Evolutionary conservation across 2,888 invertebrate species (phyloP), one percentile per base, ranked within the genome.

Genomic region (Gryllus longicercus): DNA sequence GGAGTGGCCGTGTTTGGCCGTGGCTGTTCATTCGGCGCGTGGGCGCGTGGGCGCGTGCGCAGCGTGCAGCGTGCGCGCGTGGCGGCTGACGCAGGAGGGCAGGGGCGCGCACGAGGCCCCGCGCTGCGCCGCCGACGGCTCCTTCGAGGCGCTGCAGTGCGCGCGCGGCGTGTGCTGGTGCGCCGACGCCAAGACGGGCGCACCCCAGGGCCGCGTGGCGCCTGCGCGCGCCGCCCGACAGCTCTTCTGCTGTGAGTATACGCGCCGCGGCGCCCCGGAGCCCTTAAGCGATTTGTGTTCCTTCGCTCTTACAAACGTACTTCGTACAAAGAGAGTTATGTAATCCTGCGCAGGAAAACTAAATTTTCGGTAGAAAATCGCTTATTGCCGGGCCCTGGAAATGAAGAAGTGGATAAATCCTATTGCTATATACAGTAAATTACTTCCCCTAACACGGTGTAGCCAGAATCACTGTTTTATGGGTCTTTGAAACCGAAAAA

Each of bases 241-340:
- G 14, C 63, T 63, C n/a, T 0, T n/a, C 8, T 63, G 63, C 63
- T 63, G 63, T 63, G 8, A 63, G 63, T 63, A 63, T n/a, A n/a
- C n/a, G n/a, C 8, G 63, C 0, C 14, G 63, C 63, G 38, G 8
- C 38, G 8, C 38, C 38, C 1, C 5, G 38, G 38, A 8, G 5
- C 38, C 8, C 5, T 38, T 0, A 1, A 10, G 1, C 38, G 5
- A 38, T 38, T 38, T 38, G 0, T 5, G 5, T 8, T 38, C 38
- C 8, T 1, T 5, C 38, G 1, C 1, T 0, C 8, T 1, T 38
- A 8, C 38, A 10, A 0, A 38, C 0, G 8, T 38, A 38, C 8
- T 8, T 38, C 38, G 38, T 38, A 5, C 0, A 1, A 38, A 38
- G 8, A 38, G 38, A 38, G 38, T 38, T 38, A 38, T 38, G 38